These are phyloP conservation scores for Pherbina coryleti DNA, from an alignment of 2,888 invertebrate genomes.

Conservation along the genomic window DNA sequence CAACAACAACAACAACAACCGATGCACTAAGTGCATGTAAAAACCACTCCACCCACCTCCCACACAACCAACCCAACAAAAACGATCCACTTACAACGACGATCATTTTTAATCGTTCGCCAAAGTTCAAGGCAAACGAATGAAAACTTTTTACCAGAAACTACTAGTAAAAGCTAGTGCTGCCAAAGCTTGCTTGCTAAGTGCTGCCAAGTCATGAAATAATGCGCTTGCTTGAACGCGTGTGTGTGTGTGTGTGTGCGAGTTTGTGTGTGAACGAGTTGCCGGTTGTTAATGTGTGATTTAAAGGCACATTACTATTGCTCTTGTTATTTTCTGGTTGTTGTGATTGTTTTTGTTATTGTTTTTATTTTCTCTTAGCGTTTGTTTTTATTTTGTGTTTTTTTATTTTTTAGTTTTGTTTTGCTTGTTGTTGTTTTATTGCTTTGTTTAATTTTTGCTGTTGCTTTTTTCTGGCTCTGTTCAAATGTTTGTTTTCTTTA, in stretches of 20 bases:
- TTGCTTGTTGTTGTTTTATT: no score
- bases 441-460: no score
- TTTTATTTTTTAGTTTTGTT: background rate
- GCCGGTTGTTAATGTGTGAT: background rate
- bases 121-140: slow-evolving; percentile 23
- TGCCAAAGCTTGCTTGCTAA: slow-evolving; percentile 7
- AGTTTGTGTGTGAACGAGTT: background rate
- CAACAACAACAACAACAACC: background rate
- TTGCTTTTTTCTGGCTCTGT: no score
- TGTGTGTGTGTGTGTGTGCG: background rate
- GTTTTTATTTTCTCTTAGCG: no score
- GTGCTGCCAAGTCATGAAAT: background rate
- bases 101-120: slow-evolving; percentile 13
- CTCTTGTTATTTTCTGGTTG: background rate
- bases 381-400: background rate
- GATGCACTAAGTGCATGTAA: background rate
- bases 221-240: background rate
- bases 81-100: background rate
- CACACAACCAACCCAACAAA: background rate
- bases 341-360: no score
- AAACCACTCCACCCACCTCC: background rate
- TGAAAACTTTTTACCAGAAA: background rate
- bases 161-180: background rate
- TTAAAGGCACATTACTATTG: background rate
- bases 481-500: no score